Evolutionary conservation across 2,888 invertebrate genomes (phyloP).

Genomic region (Encarsia formosa): DNA sequence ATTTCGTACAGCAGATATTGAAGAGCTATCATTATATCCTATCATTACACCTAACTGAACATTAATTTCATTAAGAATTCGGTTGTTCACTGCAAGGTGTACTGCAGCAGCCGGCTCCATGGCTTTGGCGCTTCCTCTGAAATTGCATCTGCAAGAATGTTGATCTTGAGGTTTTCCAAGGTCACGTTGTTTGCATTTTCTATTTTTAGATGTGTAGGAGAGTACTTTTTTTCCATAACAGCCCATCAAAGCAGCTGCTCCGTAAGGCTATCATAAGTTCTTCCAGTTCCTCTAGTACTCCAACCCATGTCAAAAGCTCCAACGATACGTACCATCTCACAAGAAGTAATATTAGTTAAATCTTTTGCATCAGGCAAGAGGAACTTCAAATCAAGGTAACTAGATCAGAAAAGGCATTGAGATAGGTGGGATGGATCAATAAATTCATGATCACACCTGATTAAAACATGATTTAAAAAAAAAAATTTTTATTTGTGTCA

Average conservation of each 20-base stretch:
- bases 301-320: conserved; percentile 29
- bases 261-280: conserved; percentile 30
- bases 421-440: too few relatives aligned
- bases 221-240: conserved; percentile 31
- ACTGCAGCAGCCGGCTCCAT: conserved; percentile 34
- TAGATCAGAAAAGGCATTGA: too few relatives aligned
- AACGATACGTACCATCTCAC: conserved; percentile 15
- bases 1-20: conserved; percentile 28
- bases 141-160: conserved; percentile 35
- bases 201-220: conserved; percentile 28
- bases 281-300: conserved; percentile 28
- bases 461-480: too few relatives aligned
- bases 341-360: too few relatives aligned
- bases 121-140: conserved; percentile 34
- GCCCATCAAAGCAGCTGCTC: conserved; percentile 33
- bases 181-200: conserved; percentile 30
- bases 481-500: too few relatives aligned
- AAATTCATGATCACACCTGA: too few relatives aligned
- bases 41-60: conserved; percentile 30
- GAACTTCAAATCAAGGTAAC: too few relatives aligned
- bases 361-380: too few relatives aligned
- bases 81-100: conserved; percentile 27
- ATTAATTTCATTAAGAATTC: conserved; percentile 27
- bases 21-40: conserved; percentile 34
- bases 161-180: conserved; percentile 20